Conservation (phyloP, 2,888 invertebrate species). For the Linyphia triangularis region DNA sequence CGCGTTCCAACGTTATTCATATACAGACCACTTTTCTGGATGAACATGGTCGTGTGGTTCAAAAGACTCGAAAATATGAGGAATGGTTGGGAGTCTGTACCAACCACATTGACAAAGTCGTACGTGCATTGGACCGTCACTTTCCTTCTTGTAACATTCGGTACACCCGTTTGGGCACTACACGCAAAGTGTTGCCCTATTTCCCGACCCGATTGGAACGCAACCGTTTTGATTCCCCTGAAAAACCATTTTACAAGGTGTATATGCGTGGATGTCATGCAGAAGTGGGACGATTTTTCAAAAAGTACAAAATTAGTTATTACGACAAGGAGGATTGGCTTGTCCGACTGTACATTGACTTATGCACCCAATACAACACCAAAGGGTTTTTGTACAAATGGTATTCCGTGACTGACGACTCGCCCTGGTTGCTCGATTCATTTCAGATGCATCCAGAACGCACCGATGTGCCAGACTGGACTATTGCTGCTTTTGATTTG, state of each 20-base stretch:
- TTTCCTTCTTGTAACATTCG: background rate
- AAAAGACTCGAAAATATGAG: background rate
- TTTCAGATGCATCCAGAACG: background rate
- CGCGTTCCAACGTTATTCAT: no score
- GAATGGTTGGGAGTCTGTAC: constrained; percentile 35
- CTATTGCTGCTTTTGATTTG: constrained; percentile 13
- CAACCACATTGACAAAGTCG: background rate
- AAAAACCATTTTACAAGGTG: constrained; percentile 45
- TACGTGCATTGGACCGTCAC: background rate
- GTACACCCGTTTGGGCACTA: background rate
- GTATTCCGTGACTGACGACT: background rate
- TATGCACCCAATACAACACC: background rate
- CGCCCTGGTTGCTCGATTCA: background rate
- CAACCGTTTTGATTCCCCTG: background rate
- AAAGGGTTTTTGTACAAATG: constrained; percentile 25
- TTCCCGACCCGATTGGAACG: background rate
- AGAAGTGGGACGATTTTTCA: constrained; percentile 6
- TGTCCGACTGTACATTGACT: constrained; percentile 2
- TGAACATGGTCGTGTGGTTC: background rate
- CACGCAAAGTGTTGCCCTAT: constrained; percentile 15
- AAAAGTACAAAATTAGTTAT: constrained; percentile 30
- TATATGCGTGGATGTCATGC: background rate
- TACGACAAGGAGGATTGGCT: constrained; percentile 19
- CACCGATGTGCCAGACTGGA: background rate
- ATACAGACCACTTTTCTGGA: background rate